Evolutionary conservation across 2,113 vertebrate species (phyloP), one percentile per base, ranked within the genome.

Genomic region (Larimichthys crocea): DNA sequence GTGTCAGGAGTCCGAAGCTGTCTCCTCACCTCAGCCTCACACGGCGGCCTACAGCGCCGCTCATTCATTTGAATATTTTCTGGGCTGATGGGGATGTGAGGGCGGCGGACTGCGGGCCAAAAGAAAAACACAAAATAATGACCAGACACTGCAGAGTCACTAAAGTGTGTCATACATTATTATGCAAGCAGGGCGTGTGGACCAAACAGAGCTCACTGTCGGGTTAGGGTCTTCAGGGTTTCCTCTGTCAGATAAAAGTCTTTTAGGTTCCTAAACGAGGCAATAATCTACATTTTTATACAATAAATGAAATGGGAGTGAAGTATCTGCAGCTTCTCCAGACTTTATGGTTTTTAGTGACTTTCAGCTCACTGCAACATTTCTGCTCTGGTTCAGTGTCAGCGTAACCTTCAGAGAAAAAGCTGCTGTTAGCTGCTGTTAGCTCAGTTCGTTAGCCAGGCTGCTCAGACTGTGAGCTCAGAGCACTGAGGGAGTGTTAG

Each of bases 21-120:
- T 87, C 88, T 81, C 72, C 79, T 79, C 84, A 12, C 76, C 71
- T 84, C 83, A 88, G 62, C 46, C 52, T 89, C 85, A 82, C 26
- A 0, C 20, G n/a, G 19, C 42, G 52, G 64, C 76, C 74, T 2
- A 44, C 66, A 55, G 82, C 85, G n/a, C 44, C 66, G 40, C 67
- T 76, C 83, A 29, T 26, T 84, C 75, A 64, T 76, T 56, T 60
- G 61, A 79, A 79, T 74, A 78, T 76, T 79, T 85, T 87, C 78
- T 44, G 56, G 85, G 76, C 81, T 56, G 82, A 80, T 59, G 85
- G 76, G 62, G 76, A 80, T 11, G 79, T 17, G 61, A 70, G 80
- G 74, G 48, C 29, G 35, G 69, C 9, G 10, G 29, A 65, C 73
- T 4, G 61, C 31, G 3, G 44, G 66, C 70, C 50, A 40, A 46